Base-by-base conservation (phyloP, 2,888 invertebrate genomes). In the Tryphoninae sp. region DNA sequence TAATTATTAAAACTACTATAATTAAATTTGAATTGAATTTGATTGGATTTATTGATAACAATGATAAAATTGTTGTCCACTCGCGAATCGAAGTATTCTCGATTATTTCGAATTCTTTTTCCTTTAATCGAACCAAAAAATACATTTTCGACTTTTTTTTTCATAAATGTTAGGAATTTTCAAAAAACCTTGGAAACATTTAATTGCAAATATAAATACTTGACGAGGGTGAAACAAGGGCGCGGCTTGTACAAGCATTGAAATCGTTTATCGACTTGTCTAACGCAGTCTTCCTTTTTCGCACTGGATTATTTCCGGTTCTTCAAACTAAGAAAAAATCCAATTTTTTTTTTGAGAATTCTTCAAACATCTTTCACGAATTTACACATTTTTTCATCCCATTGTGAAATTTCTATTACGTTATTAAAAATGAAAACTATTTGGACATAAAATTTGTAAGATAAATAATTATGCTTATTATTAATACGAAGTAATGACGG, bases 161-260 rank as follows among this genome's bases (percentile, higher is more conserved):
- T 2, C 3, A 26, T 26, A 62, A 62, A 8, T 7, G 9, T 62
- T 7, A 19, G 40, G 19, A 19, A 40, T 2, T n/a, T 22, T 7
- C 4, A 33, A 1, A 59, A 45, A 33, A 23, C 13, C 26, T 59
- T 42, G 51, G 19, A 40, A 61, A 51, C 59, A 16, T 23, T 49
- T 42, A 42, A 19, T 64, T 55, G 33, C n/a, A 51, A 65, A 67
- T 22, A 49, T 26, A 51, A 11, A 0, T 45, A 7, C 53, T 61
- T 49, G 59, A 11, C 6, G 11, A 58, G 26, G 53, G 23, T 13
- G 51, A 64, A 73, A 13, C 53, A 13, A 53, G 51, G 73, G 73
- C 16, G 73, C 22, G 73, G 40, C 73, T 53, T 23, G 49, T 11
- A 53, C 19, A 13, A 67, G 58, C 49, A 26, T 59, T 51, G 40